These are phyloP conservation scores for Zoanthus gigantus DNA, from an alignment of 92 coral and sea anemone genomes.

Conservation along the genomic window DNA sequence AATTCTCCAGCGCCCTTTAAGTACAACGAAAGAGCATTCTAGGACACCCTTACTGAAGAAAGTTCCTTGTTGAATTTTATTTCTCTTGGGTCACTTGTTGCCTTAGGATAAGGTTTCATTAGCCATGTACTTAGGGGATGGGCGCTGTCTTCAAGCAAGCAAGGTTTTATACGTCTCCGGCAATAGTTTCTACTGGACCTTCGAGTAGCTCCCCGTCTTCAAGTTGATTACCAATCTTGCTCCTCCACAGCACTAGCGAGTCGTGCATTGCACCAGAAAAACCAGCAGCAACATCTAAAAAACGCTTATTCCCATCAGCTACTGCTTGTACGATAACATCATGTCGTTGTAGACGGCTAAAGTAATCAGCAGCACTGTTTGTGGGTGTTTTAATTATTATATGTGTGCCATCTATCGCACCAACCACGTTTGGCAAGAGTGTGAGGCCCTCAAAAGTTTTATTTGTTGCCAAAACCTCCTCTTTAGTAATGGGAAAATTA, in stretches of 20 bases:
- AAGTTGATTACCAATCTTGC: conserved; percentile 33
- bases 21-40: conserved; percentile 64
- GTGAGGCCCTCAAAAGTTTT: conserved; percentile 27
- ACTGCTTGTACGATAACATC: conserved; percentile 64
- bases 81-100: conserved; percentile 59
- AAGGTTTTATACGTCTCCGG: conserved; percentile 51
- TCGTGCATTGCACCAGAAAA: conserved; percentile 70
- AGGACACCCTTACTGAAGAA: conserved; percentile 64
- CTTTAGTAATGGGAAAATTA: conserved; percentile 23
- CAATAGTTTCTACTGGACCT: conserved; percentile 52
- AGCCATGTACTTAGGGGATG: conserved; percentile 65
- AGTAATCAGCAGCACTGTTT: conserved; percentile 33
- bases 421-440: conserved; percentile 32
- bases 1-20: conserved; percentile 66
- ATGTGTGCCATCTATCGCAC: conserved; percentile 34
- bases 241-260: conserved; percentile 44
- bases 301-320: conserved; percentile 54
- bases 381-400: conserved; percentile 22
- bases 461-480: conserved; percentile 27
- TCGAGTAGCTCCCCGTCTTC: conserved; percentile 27
- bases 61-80: neutral
- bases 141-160: conserved; percentile 58
- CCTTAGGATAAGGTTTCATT: conserved; percentile 55
- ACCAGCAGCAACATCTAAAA: conserved; percentile 65
- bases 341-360: conserved; percentile 37